Percentiles rank a stretch among this genome's conserved stretches.
Conservation (phyloP, 2,888 invertebrate species). For the Daptonema setosum region DNA sequence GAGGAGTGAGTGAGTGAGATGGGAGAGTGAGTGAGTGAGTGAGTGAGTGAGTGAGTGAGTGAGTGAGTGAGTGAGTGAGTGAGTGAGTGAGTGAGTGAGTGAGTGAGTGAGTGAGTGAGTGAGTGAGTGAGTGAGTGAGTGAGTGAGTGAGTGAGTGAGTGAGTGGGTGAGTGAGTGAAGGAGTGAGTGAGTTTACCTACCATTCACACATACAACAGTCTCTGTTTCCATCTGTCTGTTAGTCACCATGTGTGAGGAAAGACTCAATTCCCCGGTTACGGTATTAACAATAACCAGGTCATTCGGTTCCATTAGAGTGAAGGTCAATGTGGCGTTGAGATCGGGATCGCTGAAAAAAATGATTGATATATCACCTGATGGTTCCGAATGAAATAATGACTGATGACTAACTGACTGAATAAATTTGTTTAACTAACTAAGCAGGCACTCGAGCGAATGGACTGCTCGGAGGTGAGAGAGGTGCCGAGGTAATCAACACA, state of each 20-base stretch:
- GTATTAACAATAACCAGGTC: background rate
- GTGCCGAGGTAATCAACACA: conserved; percentile 45
- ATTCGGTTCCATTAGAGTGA: background rate
- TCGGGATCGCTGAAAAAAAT: background rate
- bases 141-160: too few species aligned
- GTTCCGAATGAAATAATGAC: background rate
- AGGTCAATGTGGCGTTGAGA: background rate
- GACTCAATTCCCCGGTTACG: background rate
- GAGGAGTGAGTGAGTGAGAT: too few species aligned
- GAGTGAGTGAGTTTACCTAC: too few species aligned
- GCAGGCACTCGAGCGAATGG: background rate
- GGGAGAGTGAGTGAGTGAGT: too few species aligned
- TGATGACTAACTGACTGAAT: background rate
- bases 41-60: too few species aligned
- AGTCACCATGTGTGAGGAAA: background rate
- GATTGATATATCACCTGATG: background rate
- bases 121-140: too few species aligned
- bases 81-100: too few species aligned
- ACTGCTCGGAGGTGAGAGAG: background rate
- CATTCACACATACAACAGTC: too few species aligned
- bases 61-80: too few species aligned
- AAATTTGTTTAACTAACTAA: background rate
- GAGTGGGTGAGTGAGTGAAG: too few species aligned
- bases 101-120: too few species aligned
- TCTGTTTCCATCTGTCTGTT: background rate